phyloP scores from a whole-genome alignment of 2,888 invertebrate genomes.

The Dorcus hopei region DNA sequence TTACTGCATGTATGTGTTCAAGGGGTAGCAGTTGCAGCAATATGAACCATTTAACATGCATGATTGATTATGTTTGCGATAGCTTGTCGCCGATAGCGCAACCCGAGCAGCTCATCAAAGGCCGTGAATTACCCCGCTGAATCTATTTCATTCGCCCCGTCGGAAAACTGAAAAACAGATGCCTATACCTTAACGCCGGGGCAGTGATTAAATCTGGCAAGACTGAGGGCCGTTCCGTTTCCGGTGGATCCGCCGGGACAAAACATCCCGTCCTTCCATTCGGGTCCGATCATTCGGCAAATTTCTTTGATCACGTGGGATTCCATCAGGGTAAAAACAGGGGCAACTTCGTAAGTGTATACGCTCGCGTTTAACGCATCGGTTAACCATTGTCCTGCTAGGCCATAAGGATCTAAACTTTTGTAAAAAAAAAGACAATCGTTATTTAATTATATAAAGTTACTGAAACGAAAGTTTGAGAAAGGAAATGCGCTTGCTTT shows the following conservation, averaged over 20 bases:
- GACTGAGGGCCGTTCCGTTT: conserved; percentile 56
- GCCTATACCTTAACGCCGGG: conserved; percentile 49
- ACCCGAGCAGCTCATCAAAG: no score
- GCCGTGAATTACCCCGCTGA: no score
- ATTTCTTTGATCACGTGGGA: conserved; percentile 49
- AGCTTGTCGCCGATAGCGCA: conserved; percentile 5
- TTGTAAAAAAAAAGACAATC: no score
- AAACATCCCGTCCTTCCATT: conserved; percentile 53
- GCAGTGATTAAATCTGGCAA: conserved; percentile 52
- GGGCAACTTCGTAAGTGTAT: conserved; percentile 58
- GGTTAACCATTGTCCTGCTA: conserved; percentile 54
- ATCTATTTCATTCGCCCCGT: no score
- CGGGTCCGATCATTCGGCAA: conserved; percentile 50
- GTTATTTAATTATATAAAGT: not conserved
- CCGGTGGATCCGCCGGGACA: conserved; percentile 58
- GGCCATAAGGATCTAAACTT: conserved; percentile 54
- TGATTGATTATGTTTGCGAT: conserved; percentile 20
- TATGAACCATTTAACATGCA: conserved; percentile 17
- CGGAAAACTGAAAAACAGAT: no score
- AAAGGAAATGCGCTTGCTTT: not conserved
- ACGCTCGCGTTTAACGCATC: conserved; percentile 53
- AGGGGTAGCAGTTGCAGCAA: conserved; percentile 1
- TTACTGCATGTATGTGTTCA: not conserved
- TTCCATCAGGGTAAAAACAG: conserved; percentile 57
- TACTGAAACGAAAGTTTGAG: conserved; percentile 7